Evolutionary conservation across 1,140 invertebrate species (phyloP), one percentile per base, ranked within the genome.

Genomic region (Philopotamus ludificatus): DNA sequence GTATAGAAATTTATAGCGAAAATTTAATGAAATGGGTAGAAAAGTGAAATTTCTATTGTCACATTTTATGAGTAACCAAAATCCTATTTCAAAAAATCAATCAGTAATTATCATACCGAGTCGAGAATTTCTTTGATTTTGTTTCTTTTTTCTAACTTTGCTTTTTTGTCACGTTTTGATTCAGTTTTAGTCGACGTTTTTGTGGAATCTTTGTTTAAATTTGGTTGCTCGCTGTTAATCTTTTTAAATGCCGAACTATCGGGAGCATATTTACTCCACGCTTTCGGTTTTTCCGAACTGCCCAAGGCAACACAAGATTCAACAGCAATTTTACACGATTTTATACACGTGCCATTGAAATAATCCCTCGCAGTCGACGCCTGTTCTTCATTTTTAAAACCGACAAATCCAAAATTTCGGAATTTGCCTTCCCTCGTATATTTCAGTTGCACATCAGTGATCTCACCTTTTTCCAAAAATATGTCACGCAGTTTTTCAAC

Each of bases 391-490:
- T 80, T 86, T 74, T 90, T 87, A 75, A 86, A 98, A 12, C 96
- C 96, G 71, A 98, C 80, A 74, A 98, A 98, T 15, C 87, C 92
- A 83, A 98, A 98, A 71, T 89, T 87, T 70, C 95, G 82, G 78
- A 98, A 98, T 73, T 88, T 87, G 9, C 95, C 95, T 81, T 95
- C 87, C 71, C 89, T 86, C 0, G 91, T 95, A 73, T 90, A 96
- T 76, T 97, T 98, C 1, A 98, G 75, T 72, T 94, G 90, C 15
- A 96, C 84, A 81, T 98, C 95, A 1, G 95, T 98, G 4, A 98
- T 86, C 59, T 85, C 79, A 20, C 94, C 94, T 74, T 93, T 89
- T 69, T 87, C 72, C 34, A 85, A 80, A 77, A 98, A 97, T 42
- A 91, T 73, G 66, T 87, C 79, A 69, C 85, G 85, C 21, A 98